Conservation (phyloP, 2,113 vertebrate genomes). For the Capra hircus region DNA sequence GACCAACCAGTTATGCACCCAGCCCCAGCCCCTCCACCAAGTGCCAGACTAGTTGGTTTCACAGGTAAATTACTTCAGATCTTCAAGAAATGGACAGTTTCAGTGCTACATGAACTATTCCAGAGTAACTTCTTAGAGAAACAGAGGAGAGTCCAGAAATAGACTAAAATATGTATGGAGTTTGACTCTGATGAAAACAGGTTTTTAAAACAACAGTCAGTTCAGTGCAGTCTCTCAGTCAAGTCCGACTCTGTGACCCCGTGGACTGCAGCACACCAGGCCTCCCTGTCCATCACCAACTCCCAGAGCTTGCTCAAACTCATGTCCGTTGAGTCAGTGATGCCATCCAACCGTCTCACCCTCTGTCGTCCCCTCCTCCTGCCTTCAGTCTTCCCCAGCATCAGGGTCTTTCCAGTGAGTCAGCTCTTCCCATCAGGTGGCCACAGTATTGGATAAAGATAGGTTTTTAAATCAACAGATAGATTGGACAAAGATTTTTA, state of each 20-base stretch:
- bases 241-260: accelerated
- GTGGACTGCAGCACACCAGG: neutral
- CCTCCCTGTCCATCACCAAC: neutral
- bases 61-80: neutral
- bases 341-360: neutral
- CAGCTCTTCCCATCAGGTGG: neutral
- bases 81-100: neutral
- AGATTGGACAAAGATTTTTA: neutral
- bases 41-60: neutral
- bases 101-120: neutral
- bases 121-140: neutral
- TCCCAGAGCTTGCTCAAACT: accelerated
- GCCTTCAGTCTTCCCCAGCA: neutral
- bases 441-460: neutral
- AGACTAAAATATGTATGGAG: neutral
- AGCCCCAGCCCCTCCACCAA: neutral
- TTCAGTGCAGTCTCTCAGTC: neutral
- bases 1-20: accelerated
- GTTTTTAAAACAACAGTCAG: neutral
- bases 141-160: neutral
- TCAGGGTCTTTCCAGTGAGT: neutral
- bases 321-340: accelerated
- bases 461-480: neutral
- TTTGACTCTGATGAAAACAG: neutral
- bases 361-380: neutral